Evolutionary conservation across 2,113 vertebrate genomes (phyloP).

Genomic region (Polyodon spathula): DNA sequence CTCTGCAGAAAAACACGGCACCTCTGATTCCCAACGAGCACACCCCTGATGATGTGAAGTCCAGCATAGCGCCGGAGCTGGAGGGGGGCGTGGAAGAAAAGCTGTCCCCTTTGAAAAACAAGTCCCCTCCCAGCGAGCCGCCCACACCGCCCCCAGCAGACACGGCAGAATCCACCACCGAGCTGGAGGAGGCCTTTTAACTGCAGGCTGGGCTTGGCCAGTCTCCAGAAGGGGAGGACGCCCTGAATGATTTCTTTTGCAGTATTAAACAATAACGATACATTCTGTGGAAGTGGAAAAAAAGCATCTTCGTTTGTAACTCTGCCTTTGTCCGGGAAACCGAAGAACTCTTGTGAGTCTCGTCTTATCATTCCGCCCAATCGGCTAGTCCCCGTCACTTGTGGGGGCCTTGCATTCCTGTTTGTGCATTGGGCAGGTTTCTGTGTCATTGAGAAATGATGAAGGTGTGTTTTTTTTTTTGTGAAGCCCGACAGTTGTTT

Average conservation of each 20-base stretch:
- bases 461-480: too few species aligned
- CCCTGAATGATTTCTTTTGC: not conserved
- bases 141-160: conserved; percentile 46
- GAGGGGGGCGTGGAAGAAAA: too few species aligned
- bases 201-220: too few species aligned
- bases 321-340: not conserved
- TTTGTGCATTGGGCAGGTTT: too few species aligned
- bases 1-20: conserved; percentile 54
- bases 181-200: not conserved
- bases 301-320: not conserved
- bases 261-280: not conserved
- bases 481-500: too few species aligned
- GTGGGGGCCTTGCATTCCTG: too few species aligned
- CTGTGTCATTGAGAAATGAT: too few species aligned
- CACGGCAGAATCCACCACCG: conserved; percentile 22
- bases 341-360: too few species aligned
- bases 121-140: conserved; percentile 33
- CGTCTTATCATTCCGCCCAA: too few species aligned
- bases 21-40: conserved; percentile 60
- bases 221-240: not conserved
- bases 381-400: too few species aligned
- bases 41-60: conserved; percentile 51
- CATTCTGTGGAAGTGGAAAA: not conserved
- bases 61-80: conserved; percentile 26
- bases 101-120: conserved; percentile 26